Conservation (phyloP, 2,797 vertebrate genomes). For the Lacerta viridis region DNA sequence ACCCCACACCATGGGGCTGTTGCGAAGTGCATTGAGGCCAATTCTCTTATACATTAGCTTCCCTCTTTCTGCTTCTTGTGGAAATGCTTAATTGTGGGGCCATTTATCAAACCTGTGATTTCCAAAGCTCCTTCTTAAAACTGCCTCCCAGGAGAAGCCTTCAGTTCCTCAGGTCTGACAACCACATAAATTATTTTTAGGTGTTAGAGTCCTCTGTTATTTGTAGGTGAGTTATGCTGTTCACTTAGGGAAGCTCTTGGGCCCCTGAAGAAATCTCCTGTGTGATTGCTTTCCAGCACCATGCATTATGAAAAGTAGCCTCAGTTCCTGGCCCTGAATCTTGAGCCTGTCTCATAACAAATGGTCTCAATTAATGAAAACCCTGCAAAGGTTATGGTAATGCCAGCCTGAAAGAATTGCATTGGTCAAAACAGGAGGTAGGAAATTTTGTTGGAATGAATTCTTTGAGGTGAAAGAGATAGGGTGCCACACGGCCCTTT, state of each 20-base stretch:
- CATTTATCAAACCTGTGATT: conserved; percentile 74
- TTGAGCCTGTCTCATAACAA: conserved; percentile 60
- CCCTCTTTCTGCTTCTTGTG: conserved; percentile 67
- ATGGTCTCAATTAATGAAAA: conserved; percentile 65
- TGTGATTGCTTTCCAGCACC: conserved; percentile 57
- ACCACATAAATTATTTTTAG: conserved; percentile 74
- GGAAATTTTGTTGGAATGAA: conserved; percentile 44
- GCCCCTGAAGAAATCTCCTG: conserved; percentile 47
- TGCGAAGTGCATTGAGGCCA: conserved; percentile 54
- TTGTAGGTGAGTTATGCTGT: conserved; percentile 68
- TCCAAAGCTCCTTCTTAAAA: conserved; percentile 67
- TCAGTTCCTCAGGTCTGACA: conserved; percentile 71
- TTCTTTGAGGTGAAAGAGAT: conserved; percentile 20
- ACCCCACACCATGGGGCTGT: conserved; percentile 49
- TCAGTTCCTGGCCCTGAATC: conserved; percentile 38
- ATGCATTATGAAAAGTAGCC: conserved; percentile 51
- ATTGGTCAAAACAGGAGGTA: conserved; percentile 56
- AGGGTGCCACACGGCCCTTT: neutral
- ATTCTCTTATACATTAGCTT: conserved; percentile 66
- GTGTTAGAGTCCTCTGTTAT: conserved; percentile 67
- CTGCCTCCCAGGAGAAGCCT: conserved; percentile 71
- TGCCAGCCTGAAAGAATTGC: conserved; percentile 4
- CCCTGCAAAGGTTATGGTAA: conserved; percentile 61
- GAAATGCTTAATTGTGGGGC: conserved; percentile 63
- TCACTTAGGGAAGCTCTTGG: conserved; percentile 59